Evolutionary conservation across 2,888 invertebrate genomes (phyloP).

Genomic region (Apamea sordens): DNA sequence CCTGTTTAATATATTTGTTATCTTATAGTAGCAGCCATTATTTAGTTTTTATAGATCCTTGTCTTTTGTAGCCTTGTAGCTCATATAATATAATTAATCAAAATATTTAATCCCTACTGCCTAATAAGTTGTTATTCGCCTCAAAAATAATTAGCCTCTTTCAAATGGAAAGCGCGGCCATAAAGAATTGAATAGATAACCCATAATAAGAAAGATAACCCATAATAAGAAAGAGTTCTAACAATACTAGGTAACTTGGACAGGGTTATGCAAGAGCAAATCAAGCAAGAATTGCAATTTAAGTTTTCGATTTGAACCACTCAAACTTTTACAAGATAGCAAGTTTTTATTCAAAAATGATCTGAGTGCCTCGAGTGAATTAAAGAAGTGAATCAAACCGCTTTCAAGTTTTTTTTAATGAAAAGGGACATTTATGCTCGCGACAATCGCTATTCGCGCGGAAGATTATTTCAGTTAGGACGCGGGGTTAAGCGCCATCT

Average conservation of each 20-base stretch:
- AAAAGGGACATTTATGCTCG: not conserved
- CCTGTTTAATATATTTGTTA: too few species aligned
- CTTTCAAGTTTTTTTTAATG: not conserved
- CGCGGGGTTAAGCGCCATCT: not conserved
- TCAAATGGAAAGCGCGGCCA: too few species aligned
- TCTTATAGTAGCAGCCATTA: too few species aligned
- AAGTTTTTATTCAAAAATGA: not conserved
- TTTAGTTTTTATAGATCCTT: too few species aligned
- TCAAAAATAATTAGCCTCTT: too few species aligned
- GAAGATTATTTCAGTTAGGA: not conserved
- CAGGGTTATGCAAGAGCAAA: not conserved
- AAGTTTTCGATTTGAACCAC: not conserved
- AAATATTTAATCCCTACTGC: too few species aligned
- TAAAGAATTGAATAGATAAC: too few species aligned
- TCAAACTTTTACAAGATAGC: not conserved
- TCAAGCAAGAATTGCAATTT: not conserved
- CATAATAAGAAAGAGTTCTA: not conserved
- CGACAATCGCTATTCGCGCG: not conserved
- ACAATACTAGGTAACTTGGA: not conserved
- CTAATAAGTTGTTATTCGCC: too few species aligned
- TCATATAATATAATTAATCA: too few species aligned
- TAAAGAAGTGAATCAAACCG: not conserved
- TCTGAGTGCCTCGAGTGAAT: not conserved
- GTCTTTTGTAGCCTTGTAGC: too few species aligned
- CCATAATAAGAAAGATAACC: not conserved